Percentiles rank a stretch among this genome's conserved stretches.
phyloP scores from a whole-genome alignment of 2,888 invertebrate genomes.

The Cephus spinipes region DNA sequence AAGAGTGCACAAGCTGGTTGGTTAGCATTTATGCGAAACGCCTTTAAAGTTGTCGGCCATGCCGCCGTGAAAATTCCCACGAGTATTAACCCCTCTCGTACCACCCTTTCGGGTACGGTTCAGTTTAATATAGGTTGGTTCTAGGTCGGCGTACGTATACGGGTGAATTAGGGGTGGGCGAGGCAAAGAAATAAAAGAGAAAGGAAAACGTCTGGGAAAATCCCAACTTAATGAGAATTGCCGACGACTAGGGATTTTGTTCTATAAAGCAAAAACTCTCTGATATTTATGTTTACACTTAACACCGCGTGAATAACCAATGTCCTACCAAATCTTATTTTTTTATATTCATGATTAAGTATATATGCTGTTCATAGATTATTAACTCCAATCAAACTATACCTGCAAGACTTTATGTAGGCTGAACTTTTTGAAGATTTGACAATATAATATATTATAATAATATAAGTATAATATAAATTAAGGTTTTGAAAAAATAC shows the following conservation, averaged over 20 bases:
- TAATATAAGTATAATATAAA: no score
- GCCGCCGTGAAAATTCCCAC: background rate
- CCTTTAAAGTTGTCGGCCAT: background rate
- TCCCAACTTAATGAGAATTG: background rate
- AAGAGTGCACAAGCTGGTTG: background rate
- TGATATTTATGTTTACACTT: background rate
- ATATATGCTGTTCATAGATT: no score
- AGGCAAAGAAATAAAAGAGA: background rate
- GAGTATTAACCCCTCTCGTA: background rate
- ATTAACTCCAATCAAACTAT: no score
- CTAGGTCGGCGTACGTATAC: background rate
- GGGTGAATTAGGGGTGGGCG: background rate
- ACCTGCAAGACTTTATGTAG: no score
- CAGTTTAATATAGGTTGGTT: background rate
- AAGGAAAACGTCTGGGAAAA: background rate
- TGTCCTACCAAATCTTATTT: no score
- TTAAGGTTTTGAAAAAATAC: no score
- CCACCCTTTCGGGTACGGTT: constrained; percentile 11
- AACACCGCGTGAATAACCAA: background rate
- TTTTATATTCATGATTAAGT: no score
- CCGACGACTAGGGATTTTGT: background rate
- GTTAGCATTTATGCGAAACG: background rate
- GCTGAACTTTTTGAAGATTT: no score
- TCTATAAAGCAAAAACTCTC: background rate
- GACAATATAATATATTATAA: no score